Evolutionary conservation across 1,140 invertebrate species (phyloP).

Genomic region (Ooceraea biroi): DNA sequence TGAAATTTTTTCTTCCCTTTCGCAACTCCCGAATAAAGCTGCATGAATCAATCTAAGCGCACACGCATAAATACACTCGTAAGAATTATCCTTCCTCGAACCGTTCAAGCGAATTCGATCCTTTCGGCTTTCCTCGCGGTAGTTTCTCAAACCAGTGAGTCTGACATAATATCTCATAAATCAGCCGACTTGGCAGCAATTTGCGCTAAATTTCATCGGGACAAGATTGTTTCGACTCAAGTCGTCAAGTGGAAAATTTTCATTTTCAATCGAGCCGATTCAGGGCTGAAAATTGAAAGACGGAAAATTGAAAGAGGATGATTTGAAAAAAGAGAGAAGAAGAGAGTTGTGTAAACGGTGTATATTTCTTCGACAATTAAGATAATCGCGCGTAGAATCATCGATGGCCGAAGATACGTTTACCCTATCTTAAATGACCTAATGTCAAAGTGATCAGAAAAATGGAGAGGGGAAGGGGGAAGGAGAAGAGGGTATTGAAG

Average conservation of each 20-base stretch:
- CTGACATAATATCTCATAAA: conserved; percentile 4
- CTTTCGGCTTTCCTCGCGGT: conserved; percentile 1
- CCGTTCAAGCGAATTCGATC: neutral
- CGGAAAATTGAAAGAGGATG: neutral
- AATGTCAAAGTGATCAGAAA: neutral
- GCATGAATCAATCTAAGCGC: neutral
- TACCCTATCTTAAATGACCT: neutral
- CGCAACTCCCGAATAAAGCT: neutral
- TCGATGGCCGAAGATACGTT: conserved; percentile 1
- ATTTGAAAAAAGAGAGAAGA: neutral
- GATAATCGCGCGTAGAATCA: neutral
- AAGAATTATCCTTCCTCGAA: neutral
- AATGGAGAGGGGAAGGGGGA: conserved; percentile 26
- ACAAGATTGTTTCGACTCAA: no score
- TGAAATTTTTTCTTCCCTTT: neutral
- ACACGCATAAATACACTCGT: no score
- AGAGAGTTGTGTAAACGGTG: conserved; percentile 8
- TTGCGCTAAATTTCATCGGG: neutral
- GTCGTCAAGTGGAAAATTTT: neutral
- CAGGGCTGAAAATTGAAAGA: neutral
- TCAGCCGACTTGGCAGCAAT: neutral
- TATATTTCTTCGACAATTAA: neutral
- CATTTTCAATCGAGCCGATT: neutral
- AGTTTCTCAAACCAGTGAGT: neutral
- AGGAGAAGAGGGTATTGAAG: neutral